Conservation (phyloP, 1,140 invertebrate genomes). For the Drosophila guanche region DNA sequence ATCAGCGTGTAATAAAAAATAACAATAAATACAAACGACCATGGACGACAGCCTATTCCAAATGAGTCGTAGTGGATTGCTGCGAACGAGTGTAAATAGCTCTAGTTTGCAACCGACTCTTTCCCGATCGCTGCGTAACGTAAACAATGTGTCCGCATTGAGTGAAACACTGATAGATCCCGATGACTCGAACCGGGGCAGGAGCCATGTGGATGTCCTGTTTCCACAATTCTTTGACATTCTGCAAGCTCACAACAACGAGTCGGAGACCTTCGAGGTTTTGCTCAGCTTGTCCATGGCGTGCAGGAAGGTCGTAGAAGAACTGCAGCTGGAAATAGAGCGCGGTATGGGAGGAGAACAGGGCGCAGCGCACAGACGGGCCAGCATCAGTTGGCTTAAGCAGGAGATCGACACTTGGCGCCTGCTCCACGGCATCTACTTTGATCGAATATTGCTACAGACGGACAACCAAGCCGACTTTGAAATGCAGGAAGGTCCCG, state of each 20-base stretch:
- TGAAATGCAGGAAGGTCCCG: constrained; percentile 84
- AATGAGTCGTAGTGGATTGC: constrained; percentile 25
- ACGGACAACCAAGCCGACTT: constrained; percentile 84
- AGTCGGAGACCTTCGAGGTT: constrained; percentile 85
- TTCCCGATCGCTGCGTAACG: constrained; percentile 25
- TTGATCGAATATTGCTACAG: constrained; percentile 87
- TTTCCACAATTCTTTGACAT: constrained; percentile 86
- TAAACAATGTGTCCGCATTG: too few species aligned
- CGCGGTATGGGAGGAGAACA: constrained; percentile 41
- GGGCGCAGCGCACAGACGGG: constrained; percentile 50
- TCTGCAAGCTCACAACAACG: constrained; percentile 84
- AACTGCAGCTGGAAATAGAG: constrained; percentile 74
- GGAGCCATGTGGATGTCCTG: constrained; percentile 84
- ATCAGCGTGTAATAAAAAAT: constrained; percentile 1
- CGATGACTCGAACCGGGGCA: constrained; percentile 55
- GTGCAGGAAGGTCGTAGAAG: constrained; percentile 83
- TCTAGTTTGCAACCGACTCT: constrained; percentile 28
- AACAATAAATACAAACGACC: neutral
- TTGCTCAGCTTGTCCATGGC: constrained; percentile 86
- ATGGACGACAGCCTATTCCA: constrained; percentile 45
- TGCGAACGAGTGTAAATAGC: constrained; percentile 39
- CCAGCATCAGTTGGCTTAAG: constrained; percentile 85
- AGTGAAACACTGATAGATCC: constrained; percentile 9
- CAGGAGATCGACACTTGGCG: constrained; percentile 95
- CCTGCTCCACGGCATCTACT: constrained; percentile 90